Evolutionary conservation across 2,797 vertebrate species (phyloP).

Genomic region (Mus spretus): DNA sequence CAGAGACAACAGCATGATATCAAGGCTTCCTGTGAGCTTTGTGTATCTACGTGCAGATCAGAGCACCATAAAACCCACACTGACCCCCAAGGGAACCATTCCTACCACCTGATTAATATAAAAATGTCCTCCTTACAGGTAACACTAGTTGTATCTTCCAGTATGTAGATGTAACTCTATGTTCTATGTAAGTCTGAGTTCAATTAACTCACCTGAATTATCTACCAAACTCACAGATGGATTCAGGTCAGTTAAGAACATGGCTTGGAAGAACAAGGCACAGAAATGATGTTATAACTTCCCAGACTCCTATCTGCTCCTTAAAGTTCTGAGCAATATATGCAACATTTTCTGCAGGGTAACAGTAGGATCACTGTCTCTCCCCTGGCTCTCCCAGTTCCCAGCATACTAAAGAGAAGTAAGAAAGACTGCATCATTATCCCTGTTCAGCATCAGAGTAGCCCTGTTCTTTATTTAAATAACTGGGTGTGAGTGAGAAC

Average conservation of each 20-base stretch:
- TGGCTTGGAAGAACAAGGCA: fast-evolving
- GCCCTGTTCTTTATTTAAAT: not conserved
- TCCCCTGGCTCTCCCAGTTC: no score
- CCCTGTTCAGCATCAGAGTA: fast-evolving
- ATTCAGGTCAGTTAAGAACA: not conserved
- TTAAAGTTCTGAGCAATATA: fast-evolving
- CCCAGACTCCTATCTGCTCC: not conserved
- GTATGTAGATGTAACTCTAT: fast-evolving
- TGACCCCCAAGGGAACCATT: fast-evolving
- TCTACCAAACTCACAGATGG: fast-evolving
- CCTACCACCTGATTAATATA: fast-evolving
- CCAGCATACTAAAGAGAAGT: fast-evolving
- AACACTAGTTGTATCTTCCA: not conserved
- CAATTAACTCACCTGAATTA: fast-evolving
- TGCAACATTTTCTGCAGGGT: fast-evolving
- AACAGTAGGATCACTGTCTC: fast-evolving
- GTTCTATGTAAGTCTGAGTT: not conserved
- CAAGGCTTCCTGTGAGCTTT: not conserved
- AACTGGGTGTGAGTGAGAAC: not conserved
- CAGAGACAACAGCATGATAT: not conserved
- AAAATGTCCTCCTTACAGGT: fast-evolving
- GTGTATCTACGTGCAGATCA: not conserved
- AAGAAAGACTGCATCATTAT: fast-evolving
- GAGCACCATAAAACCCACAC: fast-evolving
- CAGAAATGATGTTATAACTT: fast-evolving